Conservation (phyloP, 2,888 invertebrate genomes). For the Eupithecia pulchellata region DNA sequence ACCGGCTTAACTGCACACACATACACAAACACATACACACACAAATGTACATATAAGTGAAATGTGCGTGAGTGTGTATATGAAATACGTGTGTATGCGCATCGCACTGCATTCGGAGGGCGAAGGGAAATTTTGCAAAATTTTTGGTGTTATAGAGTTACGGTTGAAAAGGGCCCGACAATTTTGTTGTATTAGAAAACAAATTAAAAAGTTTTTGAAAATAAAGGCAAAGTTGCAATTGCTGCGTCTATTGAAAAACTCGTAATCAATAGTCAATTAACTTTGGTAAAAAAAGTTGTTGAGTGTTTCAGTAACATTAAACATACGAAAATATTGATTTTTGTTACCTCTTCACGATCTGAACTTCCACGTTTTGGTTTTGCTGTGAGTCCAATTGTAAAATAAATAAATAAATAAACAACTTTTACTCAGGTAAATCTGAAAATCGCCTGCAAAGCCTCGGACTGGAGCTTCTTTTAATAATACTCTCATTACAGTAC, state of each 20-base stretch:
- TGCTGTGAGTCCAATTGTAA: too few relatives aligned
- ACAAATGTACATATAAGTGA: background rate
- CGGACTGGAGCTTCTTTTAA: background rate
- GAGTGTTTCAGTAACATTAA: background rate
- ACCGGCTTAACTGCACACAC: slow-evolving; percentile 71
- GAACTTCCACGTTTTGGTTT: too few relatives aligned
- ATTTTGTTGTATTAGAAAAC: background rate
- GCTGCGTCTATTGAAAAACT: background rate
- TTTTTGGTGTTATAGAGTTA: slow-evolving; percentile 57
- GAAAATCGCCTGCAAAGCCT: background rate
- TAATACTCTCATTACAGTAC: background rate
- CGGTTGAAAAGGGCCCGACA: slow-evolving; percentile 23
- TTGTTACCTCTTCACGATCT: background rate
- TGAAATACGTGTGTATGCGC: slow-evolving; percentile 41
- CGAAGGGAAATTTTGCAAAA: slow-evolving; percentile 83
- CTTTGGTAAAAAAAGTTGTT: too few relatives aligned
- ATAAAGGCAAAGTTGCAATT: background rate
- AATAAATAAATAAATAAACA: too few relatives aligned
- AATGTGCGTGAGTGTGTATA: slow-evolving; percentile 16
- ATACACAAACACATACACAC: too few relatives aligned
- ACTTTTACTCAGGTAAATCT: background rate
- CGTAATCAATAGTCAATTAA: too few relatives aligned
- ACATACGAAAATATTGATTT: too few relatives aligned
- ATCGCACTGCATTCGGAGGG: slow-evolving; percentile 64
- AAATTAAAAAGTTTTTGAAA: background rate